Conservation (phyloP, 2,888 invertebrate species). For the Colletes collaris region DNA sequence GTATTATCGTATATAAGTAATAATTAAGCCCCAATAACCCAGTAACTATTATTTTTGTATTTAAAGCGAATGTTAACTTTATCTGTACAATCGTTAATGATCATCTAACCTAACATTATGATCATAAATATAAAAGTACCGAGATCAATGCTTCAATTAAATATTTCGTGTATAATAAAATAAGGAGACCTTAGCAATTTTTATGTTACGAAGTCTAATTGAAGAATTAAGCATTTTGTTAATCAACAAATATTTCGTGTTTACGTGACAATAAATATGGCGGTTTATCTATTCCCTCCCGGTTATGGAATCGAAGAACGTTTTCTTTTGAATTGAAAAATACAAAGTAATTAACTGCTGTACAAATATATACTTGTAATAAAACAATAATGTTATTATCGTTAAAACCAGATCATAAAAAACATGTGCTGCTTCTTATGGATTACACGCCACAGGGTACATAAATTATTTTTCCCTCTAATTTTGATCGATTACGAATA, state of each 20-base stretch:
- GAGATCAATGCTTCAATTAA: not conserved
- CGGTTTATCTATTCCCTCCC: not conserved
- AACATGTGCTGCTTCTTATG: slow-evolving; percentile 85
- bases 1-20: not conserved
- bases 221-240: not conserved
- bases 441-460: slow-evolving; percentile 84
- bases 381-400: slow-evolving; percentile 66
- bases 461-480: slow-evolving; percentile 77
- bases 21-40: not conserved
- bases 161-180: not conserved
- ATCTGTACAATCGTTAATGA: not conserved
- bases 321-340: slow-evolving; percentile 5
- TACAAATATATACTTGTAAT: not conserved
- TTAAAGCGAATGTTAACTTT: not conserved
- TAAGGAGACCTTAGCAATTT: not conserved
- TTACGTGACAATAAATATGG: slow-evolving; percentile 27
- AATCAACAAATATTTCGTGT: not conserved
- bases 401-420: slow-evolving; percentile 85
- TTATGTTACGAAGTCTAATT: not conserved
- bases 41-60: not conserved
- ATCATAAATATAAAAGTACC: not conserved
- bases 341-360: not conserved
- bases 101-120: slow-evolving; percentile 22
- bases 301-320: not conserved
- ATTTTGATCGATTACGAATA: slow-evolving; percentile 39